A percentile compares a stretch with the other conserved stretches of the same genome.
Conservation (phyloP, 1,140 invertebrate genomes). For the Eueides isabella region DNA sequence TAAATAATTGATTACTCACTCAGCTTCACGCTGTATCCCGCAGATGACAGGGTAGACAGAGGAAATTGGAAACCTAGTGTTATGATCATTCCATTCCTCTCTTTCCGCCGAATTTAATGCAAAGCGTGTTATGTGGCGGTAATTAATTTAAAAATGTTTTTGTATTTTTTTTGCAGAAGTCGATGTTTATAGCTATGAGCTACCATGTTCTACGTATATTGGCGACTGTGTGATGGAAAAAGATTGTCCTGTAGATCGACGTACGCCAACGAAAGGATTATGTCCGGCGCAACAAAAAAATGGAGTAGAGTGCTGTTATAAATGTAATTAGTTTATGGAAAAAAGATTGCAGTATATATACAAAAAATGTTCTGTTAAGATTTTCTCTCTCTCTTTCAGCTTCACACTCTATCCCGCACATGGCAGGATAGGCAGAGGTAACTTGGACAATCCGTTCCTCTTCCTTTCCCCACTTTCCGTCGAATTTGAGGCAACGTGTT, state of each 20-base stretch:
- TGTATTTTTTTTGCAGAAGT: not conserved
- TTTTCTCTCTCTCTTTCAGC: too few relatives aligned
- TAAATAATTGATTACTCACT: not conserved
- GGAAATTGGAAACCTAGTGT: not conserved
- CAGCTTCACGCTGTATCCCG: not conserved
- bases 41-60: not conserved
- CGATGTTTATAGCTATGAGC: not conserved
- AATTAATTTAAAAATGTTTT: not conserved
- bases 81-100: not conserved
- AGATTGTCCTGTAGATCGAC: slow-evolving; percentile 18
- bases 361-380: too few relatives aligned
- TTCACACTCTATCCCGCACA: too few relatives aligned
- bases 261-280: slow-evolving; percentile 4
- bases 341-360: too few relatives aligned
- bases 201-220: not conserved
- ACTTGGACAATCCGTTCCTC: too few relatives aligned
- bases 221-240: slow-evolving; percentile 15
- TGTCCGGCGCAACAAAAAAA: slow-evolving; percentile 13
- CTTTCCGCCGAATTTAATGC: not conserved
- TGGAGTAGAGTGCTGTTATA: slow-evolving; percentile 23
- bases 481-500: too few relatives aligned
- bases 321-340: not conserved
- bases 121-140: not conserved
- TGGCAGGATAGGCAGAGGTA: too few relatives aligned
- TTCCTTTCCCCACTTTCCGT: too few relatives aligned